These are phyloP conservation scores for mouse (Mus musculus) DNA, from an alignment of 2,113 vertebrate species.

Conservation along the genomic window GRCm39 chr7:109023501-109024000, in stretches of 20 bases:
- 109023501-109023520: slow-evolving; percentile 23
- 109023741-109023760: neutral
- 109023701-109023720: slow-evolving; percentile 12
- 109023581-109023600: slow-evolving; percentile 70
- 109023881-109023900: slow-evolving; percentile 24
- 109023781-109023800: neutral
- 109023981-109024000: neutral
- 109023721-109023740: slow-evolving; percentile 17
- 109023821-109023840: slow-evolving; percentile 58
- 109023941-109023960: slow-evolving; percentile 80
- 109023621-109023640: slow-evolving; percentile 57
- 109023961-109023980: slow-evolving; percentile 63
- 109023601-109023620: slow-evolving; percentile 67
- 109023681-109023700: slow-evolving; percentile 57
- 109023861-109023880: slow-evolving; percentile 27
- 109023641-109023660: slow-evolving; percentile 19
- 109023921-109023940: slow-evolving; percentile 63
- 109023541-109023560: slow-evolving; percentile 54
- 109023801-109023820: neutral
- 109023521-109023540: slow-evolving; percentile 65
- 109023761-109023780: neutral
- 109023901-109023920: slow-evolving; percentile 25
- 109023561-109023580: slow-evolving; percentile 64
- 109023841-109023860: slow-evolving; percentile 51
- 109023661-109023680: slow-evolving; percentile 62